These are phyloP conservation scores for Pharmacophagus antenor DNA, from an alignment of 2,888 invertebrate species.

Conservation along the genomic window DNA sequence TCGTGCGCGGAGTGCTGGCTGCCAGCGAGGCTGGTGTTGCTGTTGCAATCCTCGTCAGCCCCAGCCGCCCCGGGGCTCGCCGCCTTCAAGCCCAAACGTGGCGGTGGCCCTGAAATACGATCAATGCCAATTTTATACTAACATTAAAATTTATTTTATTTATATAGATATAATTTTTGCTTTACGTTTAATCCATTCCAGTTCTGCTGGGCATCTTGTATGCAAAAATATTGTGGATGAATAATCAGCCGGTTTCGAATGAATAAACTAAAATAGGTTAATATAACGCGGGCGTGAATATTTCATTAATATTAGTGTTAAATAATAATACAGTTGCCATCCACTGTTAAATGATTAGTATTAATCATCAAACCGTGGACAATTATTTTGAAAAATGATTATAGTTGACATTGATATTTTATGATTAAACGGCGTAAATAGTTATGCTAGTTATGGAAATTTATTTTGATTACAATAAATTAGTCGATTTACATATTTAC, in stretches of 20 bases:
- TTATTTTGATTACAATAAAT: background rate
- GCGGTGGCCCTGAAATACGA: slow-evolving; percentile 76
- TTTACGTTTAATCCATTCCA: too few relatives aligned
- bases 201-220: too few relatives aligned
- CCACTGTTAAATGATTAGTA: background rate
- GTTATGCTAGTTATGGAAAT: background rate
- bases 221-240: too few relatives aligned
- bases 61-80: slow-evolving; percentile 72
- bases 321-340: background rate
- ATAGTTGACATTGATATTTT: background rate
- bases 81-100: slow-evolving; percentile 78
- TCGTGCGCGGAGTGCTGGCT: slow-evolving; percentile 73
- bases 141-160: too few relatives aligned
- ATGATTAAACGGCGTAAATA: background rate
- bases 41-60: slow-evolving; percentile 75
- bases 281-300: too few relatives aligned
- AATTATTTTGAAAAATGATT: background rate
- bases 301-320: too few relatives aligned
- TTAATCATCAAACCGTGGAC: background rate
- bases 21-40: slow-evolving; percentile 77
- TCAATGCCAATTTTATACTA: background rate
- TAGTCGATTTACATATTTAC: background rate
- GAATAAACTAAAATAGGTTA: too few relatives aligned
- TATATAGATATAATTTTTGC: too few relatives aligned
- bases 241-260: too few relatives aligned